phyloP scores from a whole-genome alignment of 2,888 invertebrate species.

The Sepiola atlantica region DNA sequence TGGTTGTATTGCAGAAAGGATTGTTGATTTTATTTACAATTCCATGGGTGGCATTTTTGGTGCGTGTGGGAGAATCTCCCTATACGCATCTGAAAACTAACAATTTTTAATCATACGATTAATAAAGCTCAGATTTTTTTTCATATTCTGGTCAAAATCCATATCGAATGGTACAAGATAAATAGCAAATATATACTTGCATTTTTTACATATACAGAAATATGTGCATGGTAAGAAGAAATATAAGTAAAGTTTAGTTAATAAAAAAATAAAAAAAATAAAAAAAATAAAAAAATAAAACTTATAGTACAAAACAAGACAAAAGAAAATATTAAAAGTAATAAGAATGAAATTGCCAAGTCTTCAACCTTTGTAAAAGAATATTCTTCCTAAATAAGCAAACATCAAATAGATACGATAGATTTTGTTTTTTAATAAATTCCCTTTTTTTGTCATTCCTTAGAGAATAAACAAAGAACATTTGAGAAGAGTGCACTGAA shows the following conservation, averaged over 20 bases:
- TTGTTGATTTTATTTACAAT: too few relatives aligned
- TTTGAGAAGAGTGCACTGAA: too few relatives aligned
- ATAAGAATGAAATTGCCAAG: slow-evolving; percentile 32
- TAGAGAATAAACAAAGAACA: too few relatives aligned
- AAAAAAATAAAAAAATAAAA: background rate
- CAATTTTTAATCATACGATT: too few relatives aligned
- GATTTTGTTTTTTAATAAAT: too few relatives aligned
- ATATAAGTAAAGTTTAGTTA: background rate
- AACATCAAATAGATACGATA: background rate
- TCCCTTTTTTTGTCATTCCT: too few relatives aligned
- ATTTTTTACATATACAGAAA: background rate
- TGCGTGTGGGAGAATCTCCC: too few relatives aligned
- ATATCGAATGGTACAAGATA: background rate
- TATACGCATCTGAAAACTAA: too few relatives aligned
- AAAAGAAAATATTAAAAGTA: background rate
- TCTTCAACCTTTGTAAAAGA: background rate
- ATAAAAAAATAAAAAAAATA: background rate
- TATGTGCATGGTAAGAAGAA: background rate
- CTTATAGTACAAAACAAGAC: background rate
- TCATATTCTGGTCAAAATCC: background rate
- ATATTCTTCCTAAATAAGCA: background rate
- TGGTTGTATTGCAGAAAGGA: too few relatives aligned
- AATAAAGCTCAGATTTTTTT: background rate
- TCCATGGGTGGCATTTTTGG: too few relatives aligned
- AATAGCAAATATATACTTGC: background rate